phyloP scores from a whole-genome alignment of 1,140 invertebrate genomes.

The Tetramorium alpestre region DNA sequence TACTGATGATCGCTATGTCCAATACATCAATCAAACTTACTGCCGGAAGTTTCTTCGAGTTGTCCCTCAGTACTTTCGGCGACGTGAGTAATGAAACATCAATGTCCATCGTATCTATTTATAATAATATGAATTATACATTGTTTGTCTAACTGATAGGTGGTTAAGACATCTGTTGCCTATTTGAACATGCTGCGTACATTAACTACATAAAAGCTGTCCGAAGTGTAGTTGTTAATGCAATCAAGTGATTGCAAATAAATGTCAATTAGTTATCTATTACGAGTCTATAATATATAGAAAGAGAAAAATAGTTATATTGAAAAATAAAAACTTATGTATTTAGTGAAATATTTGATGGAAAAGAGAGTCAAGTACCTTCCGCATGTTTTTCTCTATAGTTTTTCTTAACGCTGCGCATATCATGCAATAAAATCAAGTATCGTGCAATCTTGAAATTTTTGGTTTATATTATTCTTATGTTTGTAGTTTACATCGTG shows the following conservation, averaged over 20 bases:
- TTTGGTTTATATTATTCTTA: too few relatives aligned
- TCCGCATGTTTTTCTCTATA: neutral
- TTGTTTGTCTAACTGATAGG: slow-evolving; percentile 19
- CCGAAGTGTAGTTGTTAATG: neutral
- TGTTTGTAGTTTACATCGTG: too few relatives aligned
- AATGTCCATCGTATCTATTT: neutral
- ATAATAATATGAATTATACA: neutral
- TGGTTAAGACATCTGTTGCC: slow-evolving; percentile 56
- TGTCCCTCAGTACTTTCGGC: slow-evolving; percentile 55
- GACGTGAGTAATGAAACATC: slow-evolving; percentile 58
- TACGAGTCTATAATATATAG: neutral
- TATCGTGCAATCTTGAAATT: neutral
- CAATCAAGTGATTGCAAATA: neutral
- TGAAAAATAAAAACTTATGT: neutral
- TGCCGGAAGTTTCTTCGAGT: slow-evolving; percentile 57
- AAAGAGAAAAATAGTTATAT: neutral
- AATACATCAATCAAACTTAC: slow-evolving; percentile 62
- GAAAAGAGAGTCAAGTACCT: neutral
- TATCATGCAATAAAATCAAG: neutral
- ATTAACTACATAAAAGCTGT: slow-evolving; percentile 32
- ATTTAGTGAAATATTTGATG: neutral
- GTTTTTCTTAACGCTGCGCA: too few relatives aligned
- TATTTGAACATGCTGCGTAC: slow-evolving; percentile 58
- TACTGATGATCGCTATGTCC: slow-evolving; percentile 66
- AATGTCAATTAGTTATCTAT: too few relatives aligned